Percentiles rank a stretch among this genome's conserved stretches.
These are phyloP conservation scores for Myiozetetes cayanensis DNA, from an alignment of 2,113 vertebrate genomes.

Conservation along the genomic window DNA sequence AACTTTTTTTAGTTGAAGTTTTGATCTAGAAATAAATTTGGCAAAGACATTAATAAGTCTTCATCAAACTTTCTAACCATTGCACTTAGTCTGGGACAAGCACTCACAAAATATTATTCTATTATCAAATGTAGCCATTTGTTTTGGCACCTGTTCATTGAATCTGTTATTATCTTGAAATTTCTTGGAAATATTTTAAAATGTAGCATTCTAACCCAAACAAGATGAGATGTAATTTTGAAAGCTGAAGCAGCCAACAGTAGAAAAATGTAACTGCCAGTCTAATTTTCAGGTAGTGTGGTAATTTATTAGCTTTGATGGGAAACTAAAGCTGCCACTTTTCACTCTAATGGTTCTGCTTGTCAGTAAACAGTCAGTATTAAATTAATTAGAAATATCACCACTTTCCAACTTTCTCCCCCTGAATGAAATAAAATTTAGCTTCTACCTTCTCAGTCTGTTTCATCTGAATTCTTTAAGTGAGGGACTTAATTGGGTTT, in stretches of 20 bases:
- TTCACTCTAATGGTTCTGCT: neutral
- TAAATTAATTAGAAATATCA: neutral
- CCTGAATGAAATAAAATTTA: neutral
- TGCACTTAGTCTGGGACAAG: neutral
- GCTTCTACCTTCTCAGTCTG: neutral
- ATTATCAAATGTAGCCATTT: neutral
- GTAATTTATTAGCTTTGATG: neutral
- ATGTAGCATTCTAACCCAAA: neutral
- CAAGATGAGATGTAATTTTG: neutral
- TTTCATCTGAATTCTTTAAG: neutral
- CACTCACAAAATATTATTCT: neutral
- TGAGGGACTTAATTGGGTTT: neutral
- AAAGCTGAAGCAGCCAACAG: neutral
- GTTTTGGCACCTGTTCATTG: neutral
- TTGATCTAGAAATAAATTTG: neutral
- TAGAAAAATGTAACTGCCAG: neutral
- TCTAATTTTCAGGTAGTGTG: neutral
- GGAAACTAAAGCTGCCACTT: neutral
- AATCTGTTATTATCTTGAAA: neutral
- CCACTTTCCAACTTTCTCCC: neutral
- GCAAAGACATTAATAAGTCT: neutral
- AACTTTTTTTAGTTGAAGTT: neutral
- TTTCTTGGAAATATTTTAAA: neutral
- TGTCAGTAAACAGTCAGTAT: neutral
- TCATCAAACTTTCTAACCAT: neutral